phyloP scores from a whole-genome alignment of 2,113 vertebrate genomes.

The Natator depressus region DNA sequence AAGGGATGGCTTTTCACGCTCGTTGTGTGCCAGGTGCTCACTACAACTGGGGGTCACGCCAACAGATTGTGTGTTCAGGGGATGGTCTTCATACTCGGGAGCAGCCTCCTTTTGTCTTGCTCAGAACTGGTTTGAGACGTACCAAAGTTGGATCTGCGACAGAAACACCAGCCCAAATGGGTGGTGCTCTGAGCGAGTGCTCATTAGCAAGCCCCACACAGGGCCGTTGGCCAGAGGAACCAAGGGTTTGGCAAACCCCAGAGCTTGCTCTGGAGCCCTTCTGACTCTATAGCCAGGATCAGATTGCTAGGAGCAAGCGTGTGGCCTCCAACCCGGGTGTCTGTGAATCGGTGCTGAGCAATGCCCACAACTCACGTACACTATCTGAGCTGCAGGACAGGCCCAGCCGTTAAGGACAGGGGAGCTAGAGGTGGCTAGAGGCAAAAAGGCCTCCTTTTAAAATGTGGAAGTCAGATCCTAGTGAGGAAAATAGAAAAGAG shows the following conservation, averaged over 20 bases:
- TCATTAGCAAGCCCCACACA: not conserved
- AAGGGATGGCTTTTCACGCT: accelerated
- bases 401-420: not conserved
- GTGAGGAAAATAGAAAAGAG: too few relatives aligned
- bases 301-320: not conserved
- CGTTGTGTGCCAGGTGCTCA: not conserved
- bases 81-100: not conserved
- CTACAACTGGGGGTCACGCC: not conserved
- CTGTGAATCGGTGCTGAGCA: not conserved
- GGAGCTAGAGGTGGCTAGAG: not conserved
- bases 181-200: not conserved
- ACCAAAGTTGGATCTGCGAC: not conserved
- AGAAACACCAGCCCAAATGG: not conserved
- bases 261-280: not conserved
- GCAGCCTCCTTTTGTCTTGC: not conserved
- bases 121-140: not conserved
- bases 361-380: not conserved
- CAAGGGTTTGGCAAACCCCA: not conserved
- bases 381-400: not conserved
- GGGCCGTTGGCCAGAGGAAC: not conserved
- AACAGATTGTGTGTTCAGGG: not conserved
- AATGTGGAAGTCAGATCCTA: too few relatives aligned
- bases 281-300: not conserved
- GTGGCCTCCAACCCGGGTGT: not conserved
- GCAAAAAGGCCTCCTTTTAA: too few relatives aligned